Base-by-base conservation (phyloP, 2,888 invertebrate genomes). In the Oscheius sp. region DNA sequence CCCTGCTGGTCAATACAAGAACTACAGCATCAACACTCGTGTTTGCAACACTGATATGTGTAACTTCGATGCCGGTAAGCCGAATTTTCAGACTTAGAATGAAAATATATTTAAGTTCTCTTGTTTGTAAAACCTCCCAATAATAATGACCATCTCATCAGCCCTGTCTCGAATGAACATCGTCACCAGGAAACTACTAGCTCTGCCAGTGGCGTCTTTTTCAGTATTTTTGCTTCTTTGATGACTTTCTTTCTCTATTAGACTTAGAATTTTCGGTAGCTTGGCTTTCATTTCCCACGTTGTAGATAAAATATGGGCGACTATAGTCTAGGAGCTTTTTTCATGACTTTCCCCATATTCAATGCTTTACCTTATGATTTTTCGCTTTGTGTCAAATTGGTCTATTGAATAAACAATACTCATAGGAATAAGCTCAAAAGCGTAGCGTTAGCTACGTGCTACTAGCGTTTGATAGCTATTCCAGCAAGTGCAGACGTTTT, bases 11-110 rank as follows among this genome's bases (percentile, higher is more conserved):
- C 8, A 8, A 4, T 12, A 12, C 37, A 1, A n/a, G 2, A 34
- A 17, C 10, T 55, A 33, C 34, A 17, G 6, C 5, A 17, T 55
- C 33, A 20, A n/a, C 12, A 20, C 33, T n/a, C 55, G 55, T 15
- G 55, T 55, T 15, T 55, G 55, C 37, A 55, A 33, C 17, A 55
- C 33, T 5, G 34, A 34, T 25, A 31, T 55, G 17, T 55, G 55
- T 25, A 55, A 55, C 34, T 12, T 34, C 4, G 55, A 55, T 12
- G 17, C 33, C 2, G 23, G 55, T 55, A 10, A 52, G 52, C n/a
- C 42, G 3, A 25, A 12, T 6, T 12, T 6, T 17, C 12, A 27
- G 3, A 20, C 25, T 25, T 1, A 6, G 12, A 25, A 20, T 3
- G 15, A 27, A 6, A 25, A 27, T 27, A 1, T 52, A 8, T 52